Base-by-base conservation (phyloP, 2,113 vertebrate genomes). In the Gadus chalcogrammus region DNA sequence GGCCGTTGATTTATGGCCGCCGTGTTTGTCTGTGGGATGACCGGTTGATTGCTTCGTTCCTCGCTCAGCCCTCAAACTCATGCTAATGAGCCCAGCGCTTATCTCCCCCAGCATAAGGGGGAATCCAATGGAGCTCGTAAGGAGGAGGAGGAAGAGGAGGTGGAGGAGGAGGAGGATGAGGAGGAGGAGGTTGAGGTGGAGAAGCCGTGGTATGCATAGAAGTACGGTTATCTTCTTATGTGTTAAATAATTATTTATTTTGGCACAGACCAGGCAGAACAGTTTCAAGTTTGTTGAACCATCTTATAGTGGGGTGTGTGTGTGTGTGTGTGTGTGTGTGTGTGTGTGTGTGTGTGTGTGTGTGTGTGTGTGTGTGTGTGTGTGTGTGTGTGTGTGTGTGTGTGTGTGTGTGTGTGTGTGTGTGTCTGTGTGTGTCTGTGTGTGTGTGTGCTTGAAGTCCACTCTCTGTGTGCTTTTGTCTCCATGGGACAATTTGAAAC, bases 41-140 rank as follows among this genome's bases (percentile, higher is more conserved):
- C 74, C 16, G 5, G 84, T 82, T 86, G 85, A 88, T 88, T 86
- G 84, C 82, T 84, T 83, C 82, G 79, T 86, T 83, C 77, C 80
- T 85, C 75, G n/a, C 85, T 72, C 74, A 80, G 75, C 75, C 75
- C 80, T 81, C 75, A 83, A 74, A 82, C 79, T 82, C 77, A 78
- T 80, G 81, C 81, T 88, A 84, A 90, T 85, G 82, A 86, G 84
- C 69, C 76, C 82, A 85, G 84, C 82, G 82, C 84, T 89, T 84
- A 87, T 88, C 86, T 85, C 73, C 79, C 76, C 75, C 58, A 76
- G 71, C 71, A 76, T 83, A 79, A 81, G 75, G 79, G 76, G 74
- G 72, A 78, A 79, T 85, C 82, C 77, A 80, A 85, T 87, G 76
- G 68, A 79, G 67, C 70, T 80, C 55, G 61, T 80, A 72, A 31